Conservation (phyloP, 2,797 vertebrate species). For the Danio choprae region DNA sequence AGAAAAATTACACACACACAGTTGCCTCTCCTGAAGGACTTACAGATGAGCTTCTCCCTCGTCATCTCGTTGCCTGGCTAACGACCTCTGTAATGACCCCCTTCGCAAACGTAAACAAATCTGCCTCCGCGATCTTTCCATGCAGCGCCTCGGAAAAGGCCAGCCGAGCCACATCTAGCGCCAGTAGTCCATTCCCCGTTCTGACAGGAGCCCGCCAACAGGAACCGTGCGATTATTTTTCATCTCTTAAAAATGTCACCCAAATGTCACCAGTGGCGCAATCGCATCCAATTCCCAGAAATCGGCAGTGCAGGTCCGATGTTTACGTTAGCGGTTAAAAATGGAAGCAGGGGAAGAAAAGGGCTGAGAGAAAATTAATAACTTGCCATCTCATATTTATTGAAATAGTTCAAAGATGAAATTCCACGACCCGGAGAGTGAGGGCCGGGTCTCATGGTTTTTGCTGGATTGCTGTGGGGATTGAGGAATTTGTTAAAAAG, state of each 20-base stretch:
- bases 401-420: conserved; percentile 61
- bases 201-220: conserved; percentile 50
- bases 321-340: conserved; percentile 61
- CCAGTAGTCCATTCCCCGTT: conserved; percentile 35
- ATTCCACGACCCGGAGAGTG: conserved; percentile 56
- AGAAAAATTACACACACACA: background rate
- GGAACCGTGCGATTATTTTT: conserved; percentile 54
- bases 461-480: conserved; percentile 51
- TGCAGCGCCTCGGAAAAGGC: conserved; percentile 46
- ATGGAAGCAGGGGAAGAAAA: conserved; percentile 50
- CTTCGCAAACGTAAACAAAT: conserved; percentile 63
- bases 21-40: conserved; percentile 13
- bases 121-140: conserved; percentile 25
- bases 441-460: conserved; percentile 50
- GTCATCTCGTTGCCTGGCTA: conserved; percentile 41
- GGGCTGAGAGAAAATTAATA: conserved; percentile 59
- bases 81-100: conserved; percentile 51
- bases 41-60: conserved; percentile 37
- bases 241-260: conserved; percentile 61
- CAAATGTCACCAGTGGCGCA: conserved; percentile 55
- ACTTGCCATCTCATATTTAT: conserved; percentile 58
- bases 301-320: conserved; percentile 51
- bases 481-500: conserved; percentile 58
- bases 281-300: conserved; percentile 62
- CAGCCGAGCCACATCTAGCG: conserved; percentile 43